These are phyloP conservation scores for Camponotus pennsylvanicus DNA, from an alignment of 1,140 invertebrate species.

Conservation along the genomic window DNA sequence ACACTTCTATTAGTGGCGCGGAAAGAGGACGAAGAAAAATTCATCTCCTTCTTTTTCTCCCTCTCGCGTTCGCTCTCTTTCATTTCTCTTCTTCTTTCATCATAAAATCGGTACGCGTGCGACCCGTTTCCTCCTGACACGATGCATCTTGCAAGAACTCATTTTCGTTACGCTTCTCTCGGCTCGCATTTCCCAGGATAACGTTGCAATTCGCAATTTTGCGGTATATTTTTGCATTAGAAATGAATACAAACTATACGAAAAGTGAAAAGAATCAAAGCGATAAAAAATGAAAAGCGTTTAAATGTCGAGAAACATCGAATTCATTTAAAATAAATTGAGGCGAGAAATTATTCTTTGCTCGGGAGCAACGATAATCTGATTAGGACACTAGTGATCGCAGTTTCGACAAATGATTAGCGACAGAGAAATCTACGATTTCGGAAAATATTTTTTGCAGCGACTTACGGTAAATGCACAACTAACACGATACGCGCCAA, in stretches of 20 bases:
- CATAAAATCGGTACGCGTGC: slow-evolving; percentile 49
- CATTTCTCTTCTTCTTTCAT: slow-evolving; percentile 31
- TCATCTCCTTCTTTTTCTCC: slow-evolving; percentile 53
- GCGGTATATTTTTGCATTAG: slow-evolving; percentile 8
- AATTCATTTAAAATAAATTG: not conserved
- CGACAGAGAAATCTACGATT: not conserved
- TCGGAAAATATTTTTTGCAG: slow-evolving; percentile 25
- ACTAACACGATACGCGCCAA: slow-evolving; percentile 43
- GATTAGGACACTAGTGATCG: not conserved
- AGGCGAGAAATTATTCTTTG: not conserved
- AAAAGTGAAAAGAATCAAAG: not conserved
- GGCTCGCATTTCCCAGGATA: not conserved
- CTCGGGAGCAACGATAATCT: not conserved
- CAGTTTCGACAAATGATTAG: not conserved
- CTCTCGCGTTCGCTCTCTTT: slow-evolving; percentile 15
- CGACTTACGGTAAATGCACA: slow-evolving; percentile 1
- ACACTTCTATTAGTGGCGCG: slow-evolving; percentile 68
- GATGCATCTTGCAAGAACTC: slow-evolving; percentile 42
- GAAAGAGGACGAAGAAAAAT: slow-evolving; percentile 62
- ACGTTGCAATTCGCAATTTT: not conserved
- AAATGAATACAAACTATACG: not conserved
- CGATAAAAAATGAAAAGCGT: not conserved
- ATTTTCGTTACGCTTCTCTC: slow-evolving; percentile 37
- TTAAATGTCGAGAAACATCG: not conserved
- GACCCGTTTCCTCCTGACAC: slow-evolving; percentile 18